Percentiles rank a stretch among this genome's conserved stretches.
Evolutionary conservation across 2,888 invertebrate genomes (phyloP).

Genomic region (Oxytorus armatus): DNA sequence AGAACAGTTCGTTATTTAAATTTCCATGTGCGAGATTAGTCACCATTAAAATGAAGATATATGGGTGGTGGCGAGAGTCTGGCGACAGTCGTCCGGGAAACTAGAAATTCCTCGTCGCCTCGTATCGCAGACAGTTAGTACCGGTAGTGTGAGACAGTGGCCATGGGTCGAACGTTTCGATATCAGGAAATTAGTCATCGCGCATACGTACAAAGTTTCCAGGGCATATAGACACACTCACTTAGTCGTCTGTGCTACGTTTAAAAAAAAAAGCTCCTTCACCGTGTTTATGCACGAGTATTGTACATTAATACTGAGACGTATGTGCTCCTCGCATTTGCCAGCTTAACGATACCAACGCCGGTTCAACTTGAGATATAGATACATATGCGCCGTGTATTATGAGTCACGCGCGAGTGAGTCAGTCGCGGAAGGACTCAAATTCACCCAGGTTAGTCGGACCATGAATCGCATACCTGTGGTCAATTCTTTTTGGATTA

Average conservation of each 20-base stretch:
- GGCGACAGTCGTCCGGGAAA: too few species aligned
- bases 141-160: slow-evolving; percentile 19
- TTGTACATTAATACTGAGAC: not conserved
- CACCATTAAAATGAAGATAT: too few species aligned
- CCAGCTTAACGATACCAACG: slow-evolving; percentile 27
- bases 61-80: too few species aligned
- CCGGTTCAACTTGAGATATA: slow-evolving; percentile 12
- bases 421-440: slow-evolving; percentile 59
- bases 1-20: too few species aligned
- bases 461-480: slow-evolving; percentile 72
- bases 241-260: slow-evolving; percentile 6
- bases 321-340: slow-evolving; percentile 28
- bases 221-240: slow-evolving; percentile 25
- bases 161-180: slow-evolving; percentile 56
- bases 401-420: slow-evolving; percentile 62
- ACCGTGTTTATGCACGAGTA: not conserved
- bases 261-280: slow-evolving; percentile 15
- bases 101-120: too few species aligned
- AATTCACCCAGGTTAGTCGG: slow-evolving; percentile 68
- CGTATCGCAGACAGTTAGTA: not conserved
- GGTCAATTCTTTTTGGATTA: slow-evolving; percentile 73
- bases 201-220: slow-evolving; percentile 38
- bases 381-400: slow-evolving; percentile 37
- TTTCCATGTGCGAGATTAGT: too few species aligned
- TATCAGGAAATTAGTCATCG: slow-evolving; percentile 68